Conservation (phyloP, 2,888 invertebrate species). For the Microplitis manilae region DNA sequence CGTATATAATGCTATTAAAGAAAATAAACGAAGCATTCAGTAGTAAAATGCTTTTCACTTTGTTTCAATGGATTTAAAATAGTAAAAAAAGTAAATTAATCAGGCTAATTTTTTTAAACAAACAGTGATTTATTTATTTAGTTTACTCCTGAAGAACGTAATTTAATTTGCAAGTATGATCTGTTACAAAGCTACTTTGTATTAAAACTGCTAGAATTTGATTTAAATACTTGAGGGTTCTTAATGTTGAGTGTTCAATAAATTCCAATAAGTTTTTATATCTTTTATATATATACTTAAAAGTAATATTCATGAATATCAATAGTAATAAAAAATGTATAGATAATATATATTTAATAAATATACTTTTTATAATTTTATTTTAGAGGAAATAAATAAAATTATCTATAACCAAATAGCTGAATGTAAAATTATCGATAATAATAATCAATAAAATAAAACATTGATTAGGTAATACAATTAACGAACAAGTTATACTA, state of each 20-base stretch:
- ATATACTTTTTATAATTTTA: background rate
- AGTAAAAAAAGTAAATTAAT: background rate
- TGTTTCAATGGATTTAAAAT: background rate
- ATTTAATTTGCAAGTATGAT: slow-evolving; percentile 19
- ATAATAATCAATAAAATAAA: slow-evolving; percentile 3
- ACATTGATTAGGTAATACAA: slow-evolving; percentile 20
- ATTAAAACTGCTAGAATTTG: slow-evolving; percentile 9
- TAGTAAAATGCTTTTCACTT: background rate
- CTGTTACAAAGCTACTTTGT: background rate
- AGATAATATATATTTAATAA: too few relatives aligned
- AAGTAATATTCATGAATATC: too few relatives aligned
- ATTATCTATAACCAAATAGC: background rate
- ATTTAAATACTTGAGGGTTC: background rate
- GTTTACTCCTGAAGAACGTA: background rate
- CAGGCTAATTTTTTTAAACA: background rate
- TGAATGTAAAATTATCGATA: background rate
- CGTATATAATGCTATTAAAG: background rate
- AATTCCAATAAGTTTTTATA: background rate
- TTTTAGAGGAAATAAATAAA: background rate
- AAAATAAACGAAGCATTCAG: background rate
- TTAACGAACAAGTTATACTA: slow-evolving; percentile 19
- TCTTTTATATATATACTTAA: background rate
- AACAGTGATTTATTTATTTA: background rate
- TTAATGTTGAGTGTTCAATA: background rate
- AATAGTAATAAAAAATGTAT: too few relatives aligned